Evolutionary conservation across 2,888 invertebrate genomes (phyloP), one percentile per base, ranked within the genome.

Genomic region (Drosophila kokeensis): DNA sequence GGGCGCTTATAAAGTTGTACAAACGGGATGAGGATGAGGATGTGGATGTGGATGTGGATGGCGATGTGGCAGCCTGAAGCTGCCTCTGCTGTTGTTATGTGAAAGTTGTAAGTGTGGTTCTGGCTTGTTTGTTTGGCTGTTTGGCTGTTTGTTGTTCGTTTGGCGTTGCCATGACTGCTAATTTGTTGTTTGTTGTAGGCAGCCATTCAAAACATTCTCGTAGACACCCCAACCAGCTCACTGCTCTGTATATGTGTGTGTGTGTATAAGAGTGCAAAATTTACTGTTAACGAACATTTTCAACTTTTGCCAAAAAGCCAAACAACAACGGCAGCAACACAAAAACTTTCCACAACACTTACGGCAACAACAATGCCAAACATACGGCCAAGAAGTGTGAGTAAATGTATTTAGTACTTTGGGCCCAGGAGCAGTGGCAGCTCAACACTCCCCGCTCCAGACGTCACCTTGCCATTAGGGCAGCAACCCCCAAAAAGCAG

Each of bases 281-380:
- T 83, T 82, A 81, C 87, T 87, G 89, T 87, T 87, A 87, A 87
- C 87, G 83, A 77, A 83, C 83, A 85, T 86, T 87, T 82, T 89
- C 83, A 87, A 85, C 86, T 83, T 87, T 87, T 79, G 88, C 86
- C 86, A 89, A 89, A 89, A 90, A 90, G 88, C 85, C 90, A 87
- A 89, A 89, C 85, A 87, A 87, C 86, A 82, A 82, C 75, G 83
- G 81, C 87, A 86, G 74, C 86, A 87, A 86, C 89, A 88, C 89
- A 86, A 76, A 88, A 88, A 90, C 82, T 87, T 89, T 87, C 76
- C 81, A 85, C 77, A 87, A 77, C 83, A 89, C 83, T 86, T 85
- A 78, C 78, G 76, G 71, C 82, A 90, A 85, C 83, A 87, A 87
- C 87, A 87, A 82, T 80, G 82, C 58, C 48, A 34, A 70, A 32